A percentile compares a stretch with the other conserved stretches of the same genome.
These are phyloP conservation scores for Malurus melanocephalus DNA, from an alignment of 2,113 vertebrate genomes.

Conservation along the genomic window DNA sequence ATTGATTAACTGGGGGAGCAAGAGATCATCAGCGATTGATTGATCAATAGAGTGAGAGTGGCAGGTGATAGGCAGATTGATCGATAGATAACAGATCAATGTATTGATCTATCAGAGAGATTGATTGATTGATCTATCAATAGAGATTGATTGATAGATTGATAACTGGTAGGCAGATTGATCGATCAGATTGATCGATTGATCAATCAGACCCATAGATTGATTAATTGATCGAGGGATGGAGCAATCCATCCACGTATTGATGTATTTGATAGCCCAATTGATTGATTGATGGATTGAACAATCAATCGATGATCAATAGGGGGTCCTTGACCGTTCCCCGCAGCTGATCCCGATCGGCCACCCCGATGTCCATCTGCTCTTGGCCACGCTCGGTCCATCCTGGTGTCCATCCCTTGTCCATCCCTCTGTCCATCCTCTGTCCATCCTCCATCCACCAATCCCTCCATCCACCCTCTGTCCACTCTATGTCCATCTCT, in stretches of 20 bases:
- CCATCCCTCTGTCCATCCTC: background rate
- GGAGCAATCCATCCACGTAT: background rate
- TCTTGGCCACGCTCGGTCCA: background rate
- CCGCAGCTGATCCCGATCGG: background rate
- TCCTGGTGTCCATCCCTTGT: background rate
- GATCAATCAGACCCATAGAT: background rate
- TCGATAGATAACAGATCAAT: no score
- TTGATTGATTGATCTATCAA: background rate
- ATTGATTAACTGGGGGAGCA: background rate
- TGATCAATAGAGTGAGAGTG: background rate
- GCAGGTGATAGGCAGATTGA: background rate
- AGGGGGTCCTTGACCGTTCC: background rate
- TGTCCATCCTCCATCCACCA: no score
- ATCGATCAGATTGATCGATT: background rate
- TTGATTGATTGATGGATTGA: background rate
- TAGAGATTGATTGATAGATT: background rate
- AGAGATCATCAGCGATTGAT: background rate
- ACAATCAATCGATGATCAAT: background rate
- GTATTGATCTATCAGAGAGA: no score
- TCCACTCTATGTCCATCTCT: no score
- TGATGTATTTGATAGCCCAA: background rate
- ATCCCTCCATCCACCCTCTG: no score
- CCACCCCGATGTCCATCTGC: fast-evolving
- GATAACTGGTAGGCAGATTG: background rate
- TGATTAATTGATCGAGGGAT: background rate